Base-by-base conservation (phyloP, 2,888 invertebrate species). In the Myopa tessellatipennis region DNA sequence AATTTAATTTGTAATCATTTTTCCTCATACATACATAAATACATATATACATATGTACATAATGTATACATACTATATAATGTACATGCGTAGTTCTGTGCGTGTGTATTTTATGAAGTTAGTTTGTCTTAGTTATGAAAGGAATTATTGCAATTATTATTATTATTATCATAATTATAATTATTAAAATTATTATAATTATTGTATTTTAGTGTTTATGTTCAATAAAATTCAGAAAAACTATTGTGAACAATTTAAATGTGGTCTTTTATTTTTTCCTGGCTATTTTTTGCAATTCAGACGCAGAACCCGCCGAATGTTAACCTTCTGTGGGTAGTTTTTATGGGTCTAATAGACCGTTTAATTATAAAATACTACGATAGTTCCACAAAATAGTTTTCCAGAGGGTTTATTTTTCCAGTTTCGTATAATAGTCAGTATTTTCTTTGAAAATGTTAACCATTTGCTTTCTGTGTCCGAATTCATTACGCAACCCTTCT, bases 171-270 rank as follows among this genome's bases (percentile, higher is more conserved):
- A 3, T 45, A 8, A 45, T 6, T 8, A 45, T 8, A 8, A 45
- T 45, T 45, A 45, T 45, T 45, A 45, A 8, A 45, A 45, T 45
- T 45, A 45, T 45, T 45, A 45, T 70, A 26, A 52, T 71, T 67
- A 77, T 77, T 84, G 80, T 83, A 84, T 73, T 45, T 45, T 78
- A 78, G 68, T 63, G 72, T 72, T 86, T 85, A 83, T 86, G 86
- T 86, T 84, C 85, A 85, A 85, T 85, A 85, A 86, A 85, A 84
- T 85, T 85, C 84, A 65, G 67, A 55, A 50, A 77, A 70, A 55
- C 34, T 65, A 40, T 65, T 61, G 67, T 36, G 38, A 74, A 74
- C 50, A 67, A 71, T n/a, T 52, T 63, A 65, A 61, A 65, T 40
- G 45, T 55, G 55, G 10, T 55, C 8, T 55, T 55, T 55, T 55